Conservation (phyloP, 2,888 invertebrate genomes). For the Diaphora mendica region DNA sequence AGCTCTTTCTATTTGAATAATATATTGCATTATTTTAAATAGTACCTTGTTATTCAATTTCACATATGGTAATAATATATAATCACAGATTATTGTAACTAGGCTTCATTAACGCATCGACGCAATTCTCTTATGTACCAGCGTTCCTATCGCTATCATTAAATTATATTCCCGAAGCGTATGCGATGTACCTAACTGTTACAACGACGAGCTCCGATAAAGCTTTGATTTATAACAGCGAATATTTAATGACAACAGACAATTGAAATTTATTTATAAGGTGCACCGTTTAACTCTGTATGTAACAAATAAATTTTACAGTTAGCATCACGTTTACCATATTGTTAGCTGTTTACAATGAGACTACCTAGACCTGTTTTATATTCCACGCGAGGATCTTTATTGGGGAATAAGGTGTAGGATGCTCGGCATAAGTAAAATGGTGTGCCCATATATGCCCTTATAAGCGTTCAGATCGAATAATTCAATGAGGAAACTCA, state of each 20-base stretch:
- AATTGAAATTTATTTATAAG: slow-evolving; percentile 85
- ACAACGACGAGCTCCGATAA: slow-evolving; percentile 77
- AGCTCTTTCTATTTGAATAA: background rate
- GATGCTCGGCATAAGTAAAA: slow-evolving; percentile 53
- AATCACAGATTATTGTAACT: slow-evolving; percentile 26
- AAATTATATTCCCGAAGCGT: slow-evolving; percentile 77
- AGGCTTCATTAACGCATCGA: slow-evolving; percentile 47
- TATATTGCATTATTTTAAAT: background rate
- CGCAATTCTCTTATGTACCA: slow-evolving; percentile 50
- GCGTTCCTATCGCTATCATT: slow-evolving; percentile 75
- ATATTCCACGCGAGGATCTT: slow-evolving; percentile 70
- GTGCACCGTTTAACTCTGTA: slow-evolving; percentile 70
- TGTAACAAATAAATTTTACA: slow-evolving; percentile 80
- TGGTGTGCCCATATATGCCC: slow-evolving; percentile 54
- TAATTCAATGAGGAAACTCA: slow-evolving; percentile 56
- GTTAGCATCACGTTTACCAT: slow-evolving; percentile 77
- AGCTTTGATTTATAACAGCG: slow-evolving; percentile 82
- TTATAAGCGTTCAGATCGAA: slow-evolving; percentile 49
- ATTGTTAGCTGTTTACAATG: slow-evolving; percentile 70
- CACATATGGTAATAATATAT: background rate
- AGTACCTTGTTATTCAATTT: background rate
- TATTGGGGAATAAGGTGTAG: slow-evolving; percentile 63
- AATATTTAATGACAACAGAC: slow-evolving; percentile 84
- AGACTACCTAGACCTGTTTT: slow-evolving; percentile 68
- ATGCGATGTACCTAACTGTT: slow-evolving; percentile 78